Percentiles rank a stretch among this genome's conserved stretches.
Evolutionary conservation across 2,113 vertebrate genomes (phyloP).

Genomic region (Dasyornis broadbenti): DNA sequence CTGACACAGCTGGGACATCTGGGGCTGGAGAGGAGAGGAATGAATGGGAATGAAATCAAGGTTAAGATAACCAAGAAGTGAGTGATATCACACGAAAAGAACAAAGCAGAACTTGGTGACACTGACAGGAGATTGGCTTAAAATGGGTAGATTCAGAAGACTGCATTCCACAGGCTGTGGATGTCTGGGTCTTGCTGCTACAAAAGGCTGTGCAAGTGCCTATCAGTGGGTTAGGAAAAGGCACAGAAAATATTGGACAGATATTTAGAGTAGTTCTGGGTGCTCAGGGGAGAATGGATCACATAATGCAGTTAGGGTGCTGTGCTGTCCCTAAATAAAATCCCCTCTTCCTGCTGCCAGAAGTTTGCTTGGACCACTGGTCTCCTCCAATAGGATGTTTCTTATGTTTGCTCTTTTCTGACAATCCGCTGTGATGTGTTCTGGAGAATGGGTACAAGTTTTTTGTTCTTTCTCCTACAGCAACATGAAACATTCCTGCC

Average conservation of each 20-base stretch:
- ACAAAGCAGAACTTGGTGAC: neutral
- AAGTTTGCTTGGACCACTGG: neutral
- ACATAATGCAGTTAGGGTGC: neutral
- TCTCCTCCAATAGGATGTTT: neutral
- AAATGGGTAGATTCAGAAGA: neutral
- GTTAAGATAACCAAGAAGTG: neutral
- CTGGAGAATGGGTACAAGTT: neutral
- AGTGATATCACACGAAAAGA: neutral
- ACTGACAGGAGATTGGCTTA: neutral
- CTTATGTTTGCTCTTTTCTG: neutral
- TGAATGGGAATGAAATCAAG: neutral
- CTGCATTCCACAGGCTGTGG: neutral
- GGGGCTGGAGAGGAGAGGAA: neutral
- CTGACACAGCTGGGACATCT: neutral
- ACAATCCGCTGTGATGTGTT: neutral
- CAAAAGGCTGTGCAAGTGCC: neutral
- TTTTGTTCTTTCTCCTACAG: constrained; percentile 65
- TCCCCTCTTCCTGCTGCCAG: neutral
- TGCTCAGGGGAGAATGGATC: neutral
- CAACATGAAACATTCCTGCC: constrained; percentile 99
- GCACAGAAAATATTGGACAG: neutral
- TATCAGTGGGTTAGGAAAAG: neutral
- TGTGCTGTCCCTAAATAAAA: neutral
- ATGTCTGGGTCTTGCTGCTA: neutral
- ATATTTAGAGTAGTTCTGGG: neutral